Conservation (phyloP, 2,113 vertebrate genomes). For the Scophthalmus maximus region DNA sequence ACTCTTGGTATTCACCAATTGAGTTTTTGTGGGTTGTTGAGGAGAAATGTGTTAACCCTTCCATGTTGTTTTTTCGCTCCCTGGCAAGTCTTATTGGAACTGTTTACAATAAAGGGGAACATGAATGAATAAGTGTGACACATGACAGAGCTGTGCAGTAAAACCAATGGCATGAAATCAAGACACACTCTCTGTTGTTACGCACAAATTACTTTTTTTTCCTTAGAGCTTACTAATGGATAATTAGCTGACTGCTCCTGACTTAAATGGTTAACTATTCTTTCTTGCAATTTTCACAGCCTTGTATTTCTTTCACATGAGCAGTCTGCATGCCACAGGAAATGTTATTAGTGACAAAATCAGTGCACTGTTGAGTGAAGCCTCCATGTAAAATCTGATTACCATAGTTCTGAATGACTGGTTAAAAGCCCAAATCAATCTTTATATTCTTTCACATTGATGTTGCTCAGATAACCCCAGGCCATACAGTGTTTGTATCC, state of each 20-base stretch:
- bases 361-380: conserved; percentile 28
- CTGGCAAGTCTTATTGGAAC: too few species aligned
- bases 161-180: conserved; percentile 2
- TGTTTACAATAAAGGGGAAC: neutral
- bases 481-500: neutral
- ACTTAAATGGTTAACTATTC: conserved; percentile 11
- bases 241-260: conserved; percentile 17
- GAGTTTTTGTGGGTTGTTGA: too few species aligned
- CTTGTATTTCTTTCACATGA: neutral
- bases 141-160: neutral
- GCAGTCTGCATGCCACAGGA: conserved; percentile 20
- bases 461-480: conserved; percentile 15
- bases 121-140: neutral
- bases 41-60: too few species aligned
- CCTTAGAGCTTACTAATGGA: neutral
- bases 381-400: conserved; percentile 38
- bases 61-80: too few species aligned
- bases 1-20: too few species aligned
- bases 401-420: conserved; percentile 15
- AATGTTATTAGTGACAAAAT: conserved; percentile 56
- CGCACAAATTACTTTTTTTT: neutral
- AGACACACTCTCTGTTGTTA: conserved; percentile 6
- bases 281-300: conserved; percentile 11
- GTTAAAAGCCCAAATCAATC: conserved; percentile 29
- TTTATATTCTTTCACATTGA: conserved; percentile 15